Base-by-base conservation (phyloP, 2,888 invertebrate species). In the Ischnura elegans region DNA sequence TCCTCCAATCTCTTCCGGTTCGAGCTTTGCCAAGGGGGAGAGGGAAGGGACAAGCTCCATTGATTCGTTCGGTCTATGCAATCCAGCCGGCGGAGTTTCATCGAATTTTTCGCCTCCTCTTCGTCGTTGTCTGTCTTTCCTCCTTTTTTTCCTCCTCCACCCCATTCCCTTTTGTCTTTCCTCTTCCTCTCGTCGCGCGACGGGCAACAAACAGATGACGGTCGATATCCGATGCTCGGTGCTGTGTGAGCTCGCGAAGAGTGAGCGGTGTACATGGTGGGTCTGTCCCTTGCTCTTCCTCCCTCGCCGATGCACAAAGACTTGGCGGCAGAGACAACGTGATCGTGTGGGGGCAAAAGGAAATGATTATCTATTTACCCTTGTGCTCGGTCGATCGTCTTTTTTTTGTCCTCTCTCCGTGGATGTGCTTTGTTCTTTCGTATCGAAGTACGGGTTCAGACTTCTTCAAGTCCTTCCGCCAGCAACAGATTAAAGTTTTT, bases 161-260 rank as follows among this genome's bases (percentile, higher is more conserved):
- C 51, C 84, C 29, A 29, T 3, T 86, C 21, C n/a, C 25, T 45
- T n/a, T n/a, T n/a, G n/a, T n/a, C n/a, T n/a, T n/a, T n/a, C n/a
- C 46, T 25, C 46, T 85, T 85, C 13, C 46, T 46, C 46, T 86
- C 46, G 8, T n/a, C 46, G 43, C n/a, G 45, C 45, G 46, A 86
- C 45, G 86, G 45, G 46, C n/a, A 86, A 25, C 86, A n/a, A 86
- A 46, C 86, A 86, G 86, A 46, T 46, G 86, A n/a, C 86, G 86
- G 46, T 86, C 86, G 86, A 86, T 86, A 86, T 86, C 86, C 45
- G 86, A 86, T 86, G 45, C 43, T 45, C 45, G n/a, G 45, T n/a
- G 43, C 51, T 51, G 85, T 21, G 42, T 13, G 86, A 25, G 86
- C 10, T 43, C 45, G 45, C 45, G 4, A n/a, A n/a, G n/a, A n/a